Evolutionary conservation across 2,888 invertebrate species (phyloP), one percentile per base, ranked within the genome.

Genomic region (Diloba caeruleocephala): DNA sequence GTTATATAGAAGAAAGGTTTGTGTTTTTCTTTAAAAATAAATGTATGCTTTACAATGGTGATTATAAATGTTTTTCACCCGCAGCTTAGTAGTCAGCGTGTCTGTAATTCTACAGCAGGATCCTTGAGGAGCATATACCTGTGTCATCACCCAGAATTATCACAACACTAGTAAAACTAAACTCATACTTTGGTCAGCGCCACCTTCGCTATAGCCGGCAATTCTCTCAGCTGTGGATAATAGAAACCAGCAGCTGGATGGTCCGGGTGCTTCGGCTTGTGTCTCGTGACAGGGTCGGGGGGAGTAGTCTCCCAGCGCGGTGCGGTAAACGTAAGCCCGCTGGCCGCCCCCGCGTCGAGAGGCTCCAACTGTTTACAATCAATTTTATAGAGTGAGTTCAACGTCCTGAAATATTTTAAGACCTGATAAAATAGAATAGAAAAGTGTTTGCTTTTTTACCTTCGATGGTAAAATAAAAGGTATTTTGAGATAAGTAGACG

Each of bases 191-290:
- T 98, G 65, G 95, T 96, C 80, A 98, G 96, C 82, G 97, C 96
- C 81, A 98, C 96, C 71, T 96, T 97, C 48, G 97, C 98, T 54
- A 98, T 96, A 31, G 97, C 95, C 7, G 98, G 98, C 71, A 98
- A 94, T 70, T 96, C 95, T 74, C 96, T 96, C 78, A 96, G 90
- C 74, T 96, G 95, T 7, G 98, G 97, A 88, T 98, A 98, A 93
- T 97, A 97, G 93, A 98, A 98, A 25, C 98, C 98, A 61, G 97
- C 97, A 2, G 98, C 98, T 1, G 97, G 97, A 90, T 98, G 98
- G 71, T 96, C 95, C 0, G 98, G 98, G 76, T 95, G 95, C 60
- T 95, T 95, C 13, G 97, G 96, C 48, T 96, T 97, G 84, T 98
- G 97, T 75, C 96, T 95, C 84, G 95, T 95, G 76, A 98, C 96